Evolutionary conservation across 2,113 vertebrate species (phyloP).

Genomic region (Pogonocichla stellata): DNA sequence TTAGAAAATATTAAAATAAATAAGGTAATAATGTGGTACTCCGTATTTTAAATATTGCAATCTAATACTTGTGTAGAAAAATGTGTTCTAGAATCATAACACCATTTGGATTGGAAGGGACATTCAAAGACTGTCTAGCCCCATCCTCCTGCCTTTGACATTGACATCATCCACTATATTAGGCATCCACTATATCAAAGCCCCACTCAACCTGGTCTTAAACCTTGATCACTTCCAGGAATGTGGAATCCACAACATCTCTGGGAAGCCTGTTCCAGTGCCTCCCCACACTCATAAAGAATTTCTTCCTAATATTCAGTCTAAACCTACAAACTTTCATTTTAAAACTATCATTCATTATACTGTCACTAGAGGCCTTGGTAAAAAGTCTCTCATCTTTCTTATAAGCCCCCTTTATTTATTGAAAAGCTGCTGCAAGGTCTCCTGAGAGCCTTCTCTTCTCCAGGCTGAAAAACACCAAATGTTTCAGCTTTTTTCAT

Average conservation of each 20-base stretch:
- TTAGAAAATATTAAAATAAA: background rate
- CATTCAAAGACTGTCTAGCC: background rate
- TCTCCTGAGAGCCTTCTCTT: background rate
- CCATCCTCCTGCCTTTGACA: fast-evolving
- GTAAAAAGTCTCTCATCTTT: background rate
- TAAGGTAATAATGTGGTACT: background rate
- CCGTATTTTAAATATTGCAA: background rate
- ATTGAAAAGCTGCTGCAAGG: background rate
- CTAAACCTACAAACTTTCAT: background rate
- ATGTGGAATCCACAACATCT: background rate
- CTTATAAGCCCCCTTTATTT: fast-evolving
- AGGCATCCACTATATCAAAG: background rate
- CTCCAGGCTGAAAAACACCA: background rate
- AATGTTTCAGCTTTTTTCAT: background rate
- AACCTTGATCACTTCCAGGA: background rate
- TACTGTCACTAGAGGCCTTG: background rate
- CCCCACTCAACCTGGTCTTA: background rate
- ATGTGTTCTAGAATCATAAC: background rate
- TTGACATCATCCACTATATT: background rate
- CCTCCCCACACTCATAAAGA: background rate
- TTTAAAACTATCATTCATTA: background rate
- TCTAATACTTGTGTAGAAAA: background rate
- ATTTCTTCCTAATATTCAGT: background rate
- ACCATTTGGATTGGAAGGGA: background rate
- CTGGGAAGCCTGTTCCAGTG: background rate